Percentiles rank a stretch among this genome's conserved stretches.
phyloP scores from a whole-genome alignment of 2,797 vertebrate species.

The Acrossocheilus wenchowensis region DNA sequence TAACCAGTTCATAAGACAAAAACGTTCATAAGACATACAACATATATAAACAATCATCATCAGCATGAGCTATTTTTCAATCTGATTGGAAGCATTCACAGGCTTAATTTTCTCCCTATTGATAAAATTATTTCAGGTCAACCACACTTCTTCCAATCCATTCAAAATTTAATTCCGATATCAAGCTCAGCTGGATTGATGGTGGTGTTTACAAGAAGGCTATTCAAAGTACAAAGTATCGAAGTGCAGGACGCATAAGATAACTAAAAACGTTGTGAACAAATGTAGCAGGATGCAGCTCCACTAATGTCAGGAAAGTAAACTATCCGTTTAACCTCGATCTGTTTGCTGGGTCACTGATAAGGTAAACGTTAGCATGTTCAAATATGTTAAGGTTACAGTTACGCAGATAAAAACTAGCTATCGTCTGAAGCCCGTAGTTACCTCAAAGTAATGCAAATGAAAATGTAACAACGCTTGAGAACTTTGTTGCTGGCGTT shows the following conservation, averaged over 20 bases:
- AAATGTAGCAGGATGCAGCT: background rate
- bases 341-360: background rate
- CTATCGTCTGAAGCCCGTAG: background rate
- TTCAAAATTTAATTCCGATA: background rate
- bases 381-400: constrained; percentile 6
- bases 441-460: background rate
- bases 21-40: too few relatives aligned
- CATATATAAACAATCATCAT: too few relatives aligned
- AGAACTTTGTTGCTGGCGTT: background rate
- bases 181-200: background rate
- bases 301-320: background rate
- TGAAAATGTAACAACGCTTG: background rate
- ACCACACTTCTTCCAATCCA: too few relatives aligned
- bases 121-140: background rate
- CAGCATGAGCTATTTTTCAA: background rate
- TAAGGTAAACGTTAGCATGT: constrained; percentile 6
- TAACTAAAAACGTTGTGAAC: background rate
- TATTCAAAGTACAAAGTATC: background rate
- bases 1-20: background rate
- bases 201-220: background rate
- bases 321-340: background rate
- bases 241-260: background rate
- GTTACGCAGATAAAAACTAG: background rate
- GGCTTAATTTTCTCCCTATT: background rate
- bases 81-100: background rate